Conservation (phyloP, 2,113 vertebrate genomes). For the Corapipo altera region DNA sequence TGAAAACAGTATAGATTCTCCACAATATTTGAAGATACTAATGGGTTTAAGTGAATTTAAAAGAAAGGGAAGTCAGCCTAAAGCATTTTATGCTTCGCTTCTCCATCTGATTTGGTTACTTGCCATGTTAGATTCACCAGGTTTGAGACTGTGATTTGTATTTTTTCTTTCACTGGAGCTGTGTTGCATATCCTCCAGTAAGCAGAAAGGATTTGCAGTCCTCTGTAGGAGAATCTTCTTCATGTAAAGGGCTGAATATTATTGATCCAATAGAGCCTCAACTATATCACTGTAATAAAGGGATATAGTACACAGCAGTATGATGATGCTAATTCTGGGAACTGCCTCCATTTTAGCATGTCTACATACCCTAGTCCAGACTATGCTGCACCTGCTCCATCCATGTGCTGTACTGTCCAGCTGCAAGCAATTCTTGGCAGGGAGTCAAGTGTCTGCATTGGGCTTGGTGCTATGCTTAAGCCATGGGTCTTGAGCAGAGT, state of each 20-base stretch:
- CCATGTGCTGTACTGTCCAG: not conserved
- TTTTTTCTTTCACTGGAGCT: not conserved
- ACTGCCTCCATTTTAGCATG: not conserved
- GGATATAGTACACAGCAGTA: not conserved
- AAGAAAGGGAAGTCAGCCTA: not conserved
- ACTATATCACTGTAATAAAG: not conserved
- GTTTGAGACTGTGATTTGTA: not conserved
- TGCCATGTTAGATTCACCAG: not conserved
- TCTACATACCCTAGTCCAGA: not conserved
- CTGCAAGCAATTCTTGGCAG: not conserved
- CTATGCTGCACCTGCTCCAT: not conserved
- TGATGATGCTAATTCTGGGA: not conserved
- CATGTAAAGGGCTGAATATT: not conserved
- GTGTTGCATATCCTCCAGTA: not conserved
- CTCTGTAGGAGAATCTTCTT: not conserved
- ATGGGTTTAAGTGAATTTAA: not conserved
- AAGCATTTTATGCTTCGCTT: not conserved
- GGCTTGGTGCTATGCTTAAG: not conserved
- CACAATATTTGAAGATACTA: slow-evolving; percentile 17
- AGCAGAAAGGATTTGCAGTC: not conserved
- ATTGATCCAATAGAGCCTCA: not conserved
- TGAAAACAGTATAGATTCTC: not conserved
- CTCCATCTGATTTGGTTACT: not conserved
- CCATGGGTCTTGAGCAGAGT: not conserved
- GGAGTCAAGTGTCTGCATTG: not conserved